Evolutionary conservation across 2,888 invertebrate genomes (phyloP).

Genomic region (Fissipunctia ypsillon): DNA sequence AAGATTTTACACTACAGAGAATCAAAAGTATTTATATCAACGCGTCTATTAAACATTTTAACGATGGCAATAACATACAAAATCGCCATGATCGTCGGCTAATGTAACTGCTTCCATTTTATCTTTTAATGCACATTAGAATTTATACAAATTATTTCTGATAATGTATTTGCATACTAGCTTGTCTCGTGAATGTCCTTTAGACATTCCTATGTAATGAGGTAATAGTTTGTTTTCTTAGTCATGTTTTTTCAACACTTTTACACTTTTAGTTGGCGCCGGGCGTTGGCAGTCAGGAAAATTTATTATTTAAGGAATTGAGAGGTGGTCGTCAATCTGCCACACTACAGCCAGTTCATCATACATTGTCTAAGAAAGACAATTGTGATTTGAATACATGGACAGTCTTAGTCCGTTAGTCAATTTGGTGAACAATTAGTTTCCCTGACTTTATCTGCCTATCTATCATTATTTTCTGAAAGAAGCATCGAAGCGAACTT

Average conservation of each 20-base stretch:
- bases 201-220: constrained; percentile 41
- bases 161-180: constrained; percentile 51
- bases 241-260: background rate
- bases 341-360: too few species aligned
- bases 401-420: too few species aligned
- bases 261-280: background rate
- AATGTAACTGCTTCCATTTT: constrained; percentile 34
- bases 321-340: too few species aligned
- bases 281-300: background rate
- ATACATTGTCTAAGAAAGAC: too few species aligned
- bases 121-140: constrained; percentile 48
- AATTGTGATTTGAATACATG: too few species aligned
- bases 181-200: constrained; percentile 2
- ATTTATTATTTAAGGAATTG: too few species aligned
- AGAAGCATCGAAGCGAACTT: background rate
- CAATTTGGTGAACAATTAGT: too few species aligned
- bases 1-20: constrained; percentile 14
- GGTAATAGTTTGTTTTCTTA: constrained; percentile 18
- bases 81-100: constrained; percentile 27
- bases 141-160: constrained; percentile 42
- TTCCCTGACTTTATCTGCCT: too few species aligned
- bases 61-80: constrained; percentile 30
- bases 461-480: background rate
- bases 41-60: constrained; percentile 38
- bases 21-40: constrained; percentile 41